Percentiles rank a stretch among this genome's conserved stretches.
These are phyloP conservation scores for Pogoniulus pusillus DNA, from an alignment of 2,797 vertebrate species.

Conservation along the genomic window DNA sequence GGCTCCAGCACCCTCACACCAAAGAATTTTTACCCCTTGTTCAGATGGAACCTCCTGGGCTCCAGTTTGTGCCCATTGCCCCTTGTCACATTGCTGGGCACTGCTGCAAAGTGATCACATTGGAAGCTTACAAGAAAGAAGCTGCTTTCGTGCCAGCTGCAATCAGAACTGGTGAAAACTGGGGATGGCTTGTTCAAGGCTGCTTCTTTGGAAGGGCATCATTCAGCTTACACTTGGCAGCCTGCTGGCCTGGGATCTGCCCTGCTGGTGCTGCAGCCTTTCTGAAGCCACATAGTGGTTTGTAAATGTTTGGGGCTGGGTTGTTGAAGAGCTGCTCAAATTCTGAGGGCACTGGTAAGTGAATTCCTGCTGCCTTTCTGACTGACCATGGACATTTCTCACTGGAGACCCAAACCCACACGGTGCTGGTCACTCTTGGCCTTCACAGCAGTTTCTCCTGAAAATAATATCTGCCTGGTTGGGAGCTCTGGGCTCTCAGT, in stretches of 20 bases:
- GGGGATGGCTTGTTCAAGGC: neutral
- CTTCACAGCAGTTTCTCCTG: neutral
- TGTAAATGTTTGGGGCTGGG: neutral
- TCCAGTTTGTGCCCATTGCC: too few relatives aligned
- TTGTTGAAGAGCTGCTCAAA: slow-evolving; percentile 7
- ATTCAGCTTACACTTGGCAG: neutral
- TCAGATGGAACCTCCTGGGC: too few relatives aligned
- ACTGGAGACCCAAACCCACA: neutral
- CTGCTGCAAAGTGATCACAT: neutral
- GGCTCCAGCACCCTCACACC: too few relatives aligned
- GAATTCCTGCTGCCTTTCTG: slow-evolving; percentile 26
- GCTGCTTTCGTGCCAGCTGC: neutral
- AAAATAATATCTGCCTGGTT: neutral
- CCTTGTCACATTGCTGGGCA: too few relatives aligned
- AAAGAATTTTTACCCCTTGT: too few relatives aligned
- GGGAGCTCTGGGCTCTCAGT: slow-evolving; percentile 17
- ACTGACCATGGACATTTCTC: neutral
- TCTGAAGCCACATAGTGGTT: neutral
- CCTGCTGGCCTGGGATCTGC: neutral
- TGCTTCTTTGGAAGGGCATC: neutral
- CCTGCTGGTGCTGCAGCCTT: slow-evolving; percentile 1
- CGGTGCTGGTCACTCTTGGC: slow-evolving; percentile 20
- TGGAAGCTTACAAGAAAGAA: neutral
- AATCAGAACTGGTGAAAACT: neutral
- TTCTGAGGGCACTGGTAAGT: slow-evolving; percentile 14